Evolutionary conservation across 2,888 invertebrate species (phyloP), one percentile per base, ranked within the genome.

Genomic region (Ceramica pisi): DNA sequence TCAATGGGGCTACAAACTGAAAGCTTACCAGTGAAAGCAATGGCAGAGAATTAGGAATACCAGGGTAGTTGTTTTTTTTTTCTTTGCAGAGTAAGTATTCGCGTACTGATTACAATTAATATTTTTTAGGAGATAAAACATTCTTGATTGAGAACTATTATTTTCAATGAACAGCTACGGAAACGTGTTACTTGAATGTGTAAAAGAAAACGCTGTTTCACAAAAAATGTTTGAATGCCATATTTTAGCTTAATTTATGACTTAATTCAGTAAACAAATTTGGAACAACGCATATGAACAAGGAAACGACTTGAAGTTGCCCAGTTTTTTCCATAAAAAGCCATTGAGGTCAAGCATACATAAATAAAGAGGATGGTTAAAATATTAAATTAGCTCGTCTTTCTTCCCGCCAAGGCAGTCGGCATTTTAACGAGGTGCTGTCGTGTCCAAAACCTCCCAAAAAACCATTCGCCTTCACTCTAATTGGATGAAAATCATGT

Each of bases 341-440:
- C 84, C 80, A 94, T 92, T 87, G 92, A 88, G 94, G 94, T 89
- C 92, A 91, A 82, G 87, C 87, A 90, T 87, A 88, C 83, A 88
- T 89, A 88, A 88, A 90, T 90, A 91, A 92, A 88, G 87, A 93
- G 90, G 91, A 92, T 93, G 91, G 88, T 92, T 91, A 89, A 90
- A 92, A 91, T 92, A 91, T 92, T 90, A 92, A 86, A 94, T 92
- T 91, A 92, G 90, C 90, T 90, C 89, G 88, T 91, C 91, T 91
- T 89, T 92, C 90, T 88, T 90, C 89, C 92, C 84, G 86, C 84
- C 88, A 84, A 74, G 86, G 87, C 87, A 89, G 85, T 84, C 80
- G 94, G 92, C 90, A 94, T 95, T 94, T 95, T 95, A 95, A 95
- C 93, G 92, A 95, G 94, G 90, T 77, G 76, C 86, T 88, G 87